A percentile compares a stretch with the other conserved stretches of the same genome.
Evolutionary conservation across 2,113 vertebrate genomes (phyloP).

Genomic region (Nanger granti): DNA sequence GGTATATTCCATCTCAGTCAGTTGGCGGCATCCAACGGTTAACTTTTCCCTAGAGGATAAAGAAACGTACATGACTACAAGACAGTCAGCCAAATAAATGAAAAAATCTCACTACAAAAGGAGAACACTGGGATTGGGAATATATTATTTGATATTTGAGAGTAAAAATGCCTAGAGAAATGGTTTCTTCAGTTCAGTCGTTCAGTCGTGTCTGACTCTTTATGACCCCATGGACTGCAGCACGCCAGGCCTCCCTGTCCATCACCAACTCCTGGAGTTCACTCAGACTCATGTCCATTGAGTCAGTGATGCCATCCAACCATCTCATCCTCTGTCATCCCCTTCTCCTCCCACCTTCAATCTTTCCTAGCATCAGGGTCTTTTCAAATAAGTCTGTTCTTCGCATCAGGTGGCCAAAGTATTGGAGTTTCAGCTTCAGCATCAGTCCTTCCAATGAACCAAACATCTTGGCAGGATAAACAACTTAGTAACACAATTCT

Average conservation of each 20-base stretch:
- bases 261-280: background rate
- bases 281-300: background rate
- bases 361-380: background rate
- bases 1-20: conserved; percentile 80
- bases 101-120: background rate
- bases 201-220: background rate
- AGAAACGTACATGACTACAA: background rate
- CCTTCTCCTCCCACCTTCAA: background rate
- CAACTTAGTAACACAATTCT: background rate
- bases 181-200: background rate
- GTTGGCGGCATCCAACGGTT: conserved; percentile 81
- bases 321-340: background rate
- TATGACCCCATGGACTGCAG: background rate
- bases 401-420: background rate
- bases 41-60: conserved; percentile 83
- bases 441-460: background rate
- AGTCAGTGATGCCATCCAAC: background rate
- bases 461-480: background rate
- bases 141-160: conserved; percentile 9
- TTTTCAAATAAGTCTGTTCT: background rate
- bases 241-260: background rate
- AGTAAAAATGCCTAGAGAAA: background rate
- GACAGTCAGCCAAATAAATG: background rate
- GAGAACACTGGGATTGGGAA: background rate
- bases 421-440: background rate